A percentile compares a stretch with the other conserved stretches of the same genome.
phyloP scores from a whole-genome alignment of 2,888 invertebrate genomes.

The Melanchra persicariae region DNA sequence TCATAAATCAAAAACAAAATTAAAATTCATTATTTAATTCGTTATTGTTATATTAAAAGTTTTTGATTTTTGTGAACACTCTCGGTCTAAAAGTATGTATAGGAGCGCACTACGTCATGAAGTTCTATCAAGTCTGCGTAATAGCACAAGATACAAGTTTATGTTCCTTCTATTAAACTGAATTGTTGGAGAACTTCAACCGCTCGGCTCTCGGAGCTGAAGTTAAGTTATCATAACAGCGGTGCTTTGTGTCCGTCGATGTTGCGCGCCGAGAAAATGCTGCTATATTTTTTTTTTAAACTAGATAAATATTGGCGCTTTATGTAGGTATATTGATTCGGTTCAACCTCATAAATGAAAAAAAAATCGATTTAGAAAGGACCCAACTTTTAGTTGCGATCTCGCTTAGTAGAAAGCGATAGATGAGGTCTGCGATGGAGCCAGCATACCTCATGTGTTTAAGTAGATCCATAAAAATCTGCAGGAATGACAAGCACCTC shows the following conservation, averaged over 20 bases:
- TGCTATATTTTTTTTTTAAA: not conserved
- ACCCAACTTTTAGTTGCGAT: too few species aligned
- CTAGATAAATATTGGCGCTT: slow-evolving; percentile 1
- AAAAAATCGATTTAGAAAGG: too few species aligned
- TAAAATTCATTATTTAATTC: too few species aligned
- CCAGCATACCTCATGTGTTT: not conserved
- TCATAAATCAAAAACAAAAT: too few species aligned
- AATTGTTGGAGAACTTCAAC: slow-evolving; percentile 47
- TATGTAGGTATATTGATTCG: not conserved
- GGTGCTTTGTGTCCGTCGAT: slow-evolving; percentile 14
- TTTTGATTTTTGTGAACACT: not conserved
- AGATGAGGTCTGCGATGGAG: too few species aligned
- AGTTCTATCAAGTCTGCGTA: slow-evolving; percentile 6
- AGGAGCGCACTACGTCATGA: not conserved
- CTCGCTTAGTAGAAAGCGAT: too few species aligned
- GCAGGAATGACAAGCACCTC: not conserved
- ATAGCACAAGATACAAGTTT: slow-evolving; percentile 25
- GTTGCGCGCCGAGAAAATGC: not conserved
- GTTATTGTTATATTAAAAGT: not conserved
- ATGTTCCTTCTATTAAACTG: slow-evolving; percentile 43
- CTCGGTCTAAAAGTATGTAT: not conserved
- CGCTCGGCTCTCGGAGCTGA: slow-evolving; percentile 16
- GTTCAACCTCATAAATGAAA: not conserved
- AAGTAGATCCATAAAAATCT: not conserved
- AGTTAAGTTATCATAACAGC: slow-evolving; percentile 10